phyloP scores from a whole-genome alignment of 2,888 invertebrate genomes.

The Epirrhoe tristata region DNA sequence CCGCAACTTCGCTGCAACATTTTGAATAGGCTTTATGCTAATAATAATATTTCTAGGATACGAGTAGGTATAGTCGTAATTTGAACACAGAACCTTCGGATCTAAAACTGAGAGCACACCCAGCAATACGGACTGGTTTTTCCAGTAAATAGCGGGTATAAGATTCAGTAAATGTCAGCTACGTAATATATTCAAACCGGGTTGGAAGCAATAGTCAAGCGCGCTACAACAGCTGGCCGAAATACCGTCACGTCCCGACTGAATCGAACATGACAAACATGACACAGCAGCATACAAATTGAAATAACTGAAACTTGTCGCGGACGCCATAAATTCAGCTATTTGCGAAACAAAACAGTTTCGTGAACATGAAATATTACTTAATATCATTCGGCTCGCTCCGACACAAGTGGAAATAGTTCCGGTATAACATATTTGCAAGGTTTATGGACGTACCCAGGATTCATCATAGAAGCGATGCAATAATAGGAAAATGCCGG shows the following conservation, averaged over 20 bases:
- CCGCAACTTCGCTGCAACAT: no score
- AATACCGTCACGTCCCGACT: conserved; percentile 41
- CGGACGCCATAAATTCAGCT: conserved; percentile 51
- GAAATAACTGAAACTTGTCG: conserved; percentile 53
- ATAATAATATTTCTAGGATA: no score
- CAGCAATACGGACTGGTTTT: no score
- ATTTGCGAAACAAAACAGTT: conserved; percentile 54
- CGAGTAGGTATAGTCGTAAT: no score
- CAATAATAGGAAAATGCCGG: conserved; percentile 3
- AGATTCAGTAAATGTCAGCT: background rate
- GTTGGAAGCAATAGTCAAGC: conserved; percentile 9
- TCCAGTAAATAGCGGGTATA: conserved; percentile 1
- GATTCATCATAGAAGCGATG: conserved; percentile 6
- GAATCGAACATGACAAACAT: conserved; percentile 44
- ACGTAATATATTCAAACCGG: conserved; percentile 8
- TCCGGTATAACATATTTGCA: conserved; percentile 44
- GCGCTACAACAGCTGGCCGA: conserved; percentile 25
- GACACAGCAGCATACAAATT: conserved; percentile 45
- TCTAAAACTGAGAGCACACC: no score
- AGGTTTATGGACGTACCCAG: conserved; percentile 13
- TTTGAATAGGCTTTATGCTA: no score
- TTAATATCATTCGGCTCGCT: conserved; percentile 48
- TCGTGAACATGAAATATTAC: conserved; percentile 53
- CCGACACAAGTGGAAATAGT: conserved; percentile 45
- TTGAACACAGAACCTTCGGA: background rate